A percentile compares a stretch with the other conserved stretches of the same genome.
Evolutionary conservation across 2,797 vertebrate genomes (phyloP).

Genomic region (Numenius phaeopus): DNA sequence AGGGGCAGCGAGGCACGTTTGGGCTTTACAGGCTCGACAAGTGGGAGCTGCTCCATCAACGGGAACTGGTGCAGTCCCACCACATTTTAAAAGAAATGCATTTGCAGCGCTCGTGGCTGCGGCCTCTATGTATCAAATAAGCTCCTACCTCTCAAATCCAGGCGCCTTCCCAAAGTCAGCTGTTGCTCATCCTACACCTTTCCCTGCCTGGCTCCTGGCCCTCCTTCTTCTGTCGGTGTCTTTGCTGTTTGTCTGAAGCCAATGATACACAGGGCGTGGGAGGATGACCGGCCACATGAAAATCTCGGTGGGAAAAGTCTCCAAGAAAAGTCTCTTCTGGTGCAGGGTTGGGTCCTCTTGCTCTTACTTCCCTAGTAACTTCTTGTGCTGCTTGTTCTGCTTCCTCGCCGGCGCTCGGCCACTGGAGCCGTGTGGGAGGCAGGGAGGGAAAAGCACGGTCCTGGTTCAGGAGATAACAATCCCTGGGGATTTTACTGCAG

Average conservation of each 20-base stretch:
- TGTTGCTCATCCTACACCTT: neutral
- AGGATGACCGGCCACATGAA: neutral
- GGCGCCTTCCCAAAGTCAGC: neutral
- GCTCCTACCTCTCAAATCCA: conserved; percentile 34
- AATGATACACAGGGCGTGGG: fast-evolving
- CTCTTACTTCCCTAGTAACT: neutral
- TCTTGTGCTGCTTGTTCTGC: neutral
- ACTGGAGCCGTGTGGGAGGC: neutral
- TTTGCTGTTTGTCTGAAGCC: neutral
- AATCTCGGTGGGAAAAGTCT: no score
- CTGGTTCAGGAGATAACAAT: neutral
- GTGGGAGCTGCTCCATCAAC: neutral
- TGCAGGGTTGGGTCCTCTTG: neutral
- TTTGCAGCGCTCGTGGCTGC: neutral
- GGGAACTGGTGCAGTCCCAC: fast-evolving
- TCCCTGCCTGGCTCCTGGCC: neutral
- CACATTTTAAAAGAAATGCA: neutral
- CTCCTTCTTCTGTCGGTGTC: neutral
- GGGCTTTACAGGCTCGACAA: neutral
- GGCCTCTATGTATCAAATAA: neutral
- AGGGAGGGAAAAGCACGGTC: neutral
- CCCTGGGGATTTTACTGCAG: neutral
- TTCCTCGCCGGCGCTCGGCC: fast-evolving
- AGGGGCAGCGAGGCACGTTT: neutral
- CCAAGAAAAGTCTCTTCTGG: neutral